Evolutionary conservation across 1,140 invertebrate genomes (phyloP), one percentile per base, ranked within the genome.

Genomic region (Drosophila nasuta): DNA sequence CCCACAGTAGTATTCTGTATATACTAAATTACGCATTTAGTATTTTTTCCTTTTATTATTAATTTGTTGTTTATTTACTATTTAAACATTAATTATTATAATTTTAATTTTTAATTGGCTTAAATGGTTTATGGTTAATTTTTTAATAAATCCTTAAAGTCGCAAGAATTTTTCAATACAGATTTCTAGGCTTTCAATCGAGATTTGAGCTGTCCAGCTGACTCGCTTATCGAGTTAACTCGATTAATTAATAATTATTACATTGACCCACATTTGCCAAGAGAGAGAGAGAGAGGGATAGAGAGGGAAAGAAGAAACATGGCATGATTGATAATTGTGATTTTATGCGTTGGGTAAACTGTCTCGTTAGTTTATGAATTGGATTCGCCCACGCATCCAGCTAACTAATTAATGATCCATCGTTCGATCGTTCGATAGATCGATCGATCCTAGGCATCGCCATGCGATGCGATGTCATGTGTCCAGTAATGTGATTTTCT

Each of bases 401-500:
- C 7, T 10, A 2, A 8, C 33, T 7, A 10, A 8, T 8, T 10
- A 8, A 7, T 38, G 8, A 8, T 10, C 35, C 20, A 25, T 33
- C 5, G 30, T 3, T 8, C 7, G 35, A 38, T 38, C 30, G 45
- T 33, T 41, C 8, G 13, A 28, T 46, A n/a, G 30, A 33, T 33
- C 51, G 46, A 56, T 30, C 46, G 45, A 49, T 46, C 28, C 30
- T 38, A 52, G 28, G 28, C 51, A 30, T 15, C 30, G 51, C 52
- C 60, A 25, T 38, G 5, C 48, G 56, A 35, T 62, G 45, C 48
- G 56, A 35, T 62, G 45, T 62, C 28, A 59, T 71, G 58, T 62
- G 77, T 54, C 38, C 43, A 13, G 41, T 15, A 74, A 60, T 73
- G 46, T 64, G 78, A 65, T 56, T 49, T 45, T 60, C 46, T 41